These are phyloP conservation scores for Mirounga angustirostris DNA, from an alignment of 2,113 vertebrate species.

Conservation along the genomic window DNA sequence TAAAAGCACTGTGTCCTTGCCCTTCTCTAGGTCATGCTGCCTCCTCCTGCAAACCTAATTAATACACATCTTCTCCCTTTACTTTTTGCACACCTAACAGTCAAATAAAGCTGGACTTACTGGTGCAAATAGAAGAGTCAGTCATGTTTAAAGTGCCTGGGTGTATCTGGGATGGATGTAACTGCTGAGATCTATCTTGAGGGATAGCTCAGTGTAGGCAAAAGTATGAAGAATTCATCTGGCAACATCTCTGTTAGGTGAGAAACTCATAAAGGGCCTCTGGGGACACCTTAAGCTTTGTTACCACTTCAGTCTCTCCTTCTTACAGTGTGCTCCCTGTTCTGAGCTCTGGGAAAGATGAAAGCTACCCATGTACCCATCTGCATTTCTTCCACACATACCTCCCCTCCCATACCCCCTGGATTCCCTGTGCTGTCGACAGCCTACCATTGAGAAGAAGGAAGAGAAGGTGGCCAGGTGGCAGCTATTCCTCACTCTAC, in stretches of 20 bases:
- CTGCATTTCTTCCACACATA: not conserved
- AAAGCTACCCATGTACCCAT: not conserved
- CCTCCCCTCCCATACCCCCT: not conserved
- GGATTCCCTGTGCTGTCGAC: not conserved
- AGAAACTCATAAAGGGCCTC: conserved; percentile 70
- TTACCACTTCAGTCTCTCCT: not conserved
- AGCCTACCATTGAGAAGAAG: not conserved
- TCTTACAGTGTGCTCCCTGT: not conserved
- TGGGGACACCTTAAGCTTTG: conserved; percentile 9
- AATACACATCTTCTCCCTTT: not conserved
- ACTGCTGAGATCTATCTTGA: conserved; percentile 27
- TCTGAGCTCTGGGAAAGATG: not conserved
- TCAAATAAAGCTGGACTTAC: conserved; percentile 56
- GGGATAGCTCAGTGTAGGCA: conserved; percentile 46
- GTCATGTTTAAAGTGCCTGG: conserved; percentile 44
- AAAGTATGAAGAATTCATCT: conserved; percentile 71
- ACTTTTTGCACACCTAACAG: not conserved
- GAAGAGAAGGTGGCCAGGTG: not conserved
- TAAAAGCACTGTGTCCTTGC: not conserved
- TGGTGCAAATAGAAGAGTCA: not conserved
- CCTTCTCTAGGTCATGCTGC: not conserved
- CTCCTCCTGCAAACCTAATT: conserved; percentile 11
- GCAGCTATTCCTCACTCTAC: not conserved
- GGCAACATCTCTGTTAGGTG: conserved; percentile 36
- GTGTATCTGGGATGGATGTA: conserved; percentile 48